Evolutionary conservation across 2,113 vertebrate genomes (phyloP), one percentile per base, ranked within the genome.

Genomic region (Tricholaema leucomelas): DNA sequence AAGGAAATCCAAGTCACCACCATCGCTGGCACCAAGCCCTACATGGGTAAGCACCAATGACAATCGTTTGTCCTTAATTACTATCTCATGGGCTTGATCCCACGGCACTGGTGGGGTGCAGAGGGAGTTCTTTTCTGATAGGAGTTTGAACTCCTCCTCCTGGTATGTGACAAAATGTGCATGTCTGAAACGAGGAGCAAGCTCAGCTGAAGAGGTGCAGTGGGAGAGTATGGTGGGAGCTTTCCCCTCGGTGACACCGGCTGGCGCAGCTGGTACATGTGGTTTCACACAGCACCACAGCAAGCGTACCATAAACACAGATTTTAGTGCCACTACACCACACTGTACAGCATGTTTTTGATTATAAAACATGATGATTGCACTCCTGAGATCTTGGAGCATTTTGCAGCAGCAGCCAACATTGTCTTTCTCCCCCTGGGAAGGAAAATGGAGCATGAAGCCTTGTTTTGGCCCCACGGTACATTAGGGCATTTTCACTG

Each of bases 11-110:
- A 97, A 36, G 98, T 99, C 72, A 98, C 98, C 36, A 99, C 98
- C 7, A 97, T 99, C 3, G 99, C 99, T 16, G 99, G 99, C 92
- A 99, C 99, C 28, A 99, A 99, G 93, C 99, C 99, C 2, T 99
- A 99, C 65, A 99, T 99, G 99, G 99, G 99, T 99, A 97, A 92
- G 96, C 38, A 35, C 40, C 46, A 14, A 7, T 0, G 9, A 15
- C 46, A 18, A 1, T 12, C 16, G 2, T 5, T 5, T 0, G 12
- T 48, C 44, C 31, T 10, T 9, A 54, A 2, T 20, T 24, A 7
- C 9, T 8, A 0, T n/a, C 40, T 13, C 12, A 33, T 30, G 55
- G 56, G 46, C 55, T 74, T 36, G 71, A 9, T 56, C 48, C 52
- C 40, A 5, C 38, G 27, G 40, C 59, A 8, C 8, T 19, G 23